Conservation (phyloP, 1,140 invertebrate species). For the Hylyphantes graminicola region DNA sequence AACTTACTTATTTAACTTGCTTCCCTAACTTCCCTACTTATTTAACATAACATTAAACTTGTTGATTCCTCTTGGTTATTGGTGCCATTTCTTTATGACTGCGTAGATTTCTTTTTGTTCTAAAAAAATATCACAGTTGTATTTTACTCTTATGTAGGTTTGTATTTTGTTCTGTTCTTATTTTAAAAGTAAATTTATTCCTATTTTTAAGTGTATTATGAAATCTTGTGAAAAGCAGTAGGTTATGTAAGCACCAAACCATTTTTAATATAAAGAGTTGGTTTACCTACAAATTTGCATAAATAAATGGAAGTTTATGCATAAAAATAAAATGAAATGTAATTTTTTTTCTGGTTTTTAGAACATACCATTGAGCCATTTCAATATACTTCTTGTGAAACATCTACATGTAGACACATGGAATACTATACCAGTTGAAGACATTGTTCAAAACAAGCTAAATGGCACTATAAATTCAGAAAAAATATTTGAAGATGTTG, state of each 20-base stretch:
- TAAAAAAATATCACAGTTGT: no score
- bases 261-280: no score
- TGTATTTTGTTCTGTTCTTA: not conserved
- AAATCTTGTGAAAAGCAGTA: no score
- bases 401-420: not conserved
- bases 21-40: no score
- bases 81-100: no score
- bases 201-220: no score
- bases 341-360: not conserved
- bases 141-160: not conserved
- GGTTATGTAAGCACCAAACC: no score
- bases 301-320: not conserved
- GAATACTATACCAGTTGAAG: not conserved
- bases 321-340: not conserved
- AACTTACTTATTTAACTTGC: no score
- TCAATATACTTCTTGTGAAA: not conserved
- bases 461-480: not conserved
- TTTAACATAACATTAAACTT: no score
- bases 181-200: not conserved
- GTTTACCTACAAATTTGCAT: not conserved
- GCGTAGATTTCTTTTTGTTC: no score
- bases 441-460: not conserved
- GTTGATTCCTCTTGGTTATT: no score
- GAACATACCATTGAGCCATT: not conserved
- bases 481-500: slow-evolving; percentile 1